Base-by-base conservation (phyloP, 2,888 invertebrate genomes). In the Crossocerus cetratus region DNA sequence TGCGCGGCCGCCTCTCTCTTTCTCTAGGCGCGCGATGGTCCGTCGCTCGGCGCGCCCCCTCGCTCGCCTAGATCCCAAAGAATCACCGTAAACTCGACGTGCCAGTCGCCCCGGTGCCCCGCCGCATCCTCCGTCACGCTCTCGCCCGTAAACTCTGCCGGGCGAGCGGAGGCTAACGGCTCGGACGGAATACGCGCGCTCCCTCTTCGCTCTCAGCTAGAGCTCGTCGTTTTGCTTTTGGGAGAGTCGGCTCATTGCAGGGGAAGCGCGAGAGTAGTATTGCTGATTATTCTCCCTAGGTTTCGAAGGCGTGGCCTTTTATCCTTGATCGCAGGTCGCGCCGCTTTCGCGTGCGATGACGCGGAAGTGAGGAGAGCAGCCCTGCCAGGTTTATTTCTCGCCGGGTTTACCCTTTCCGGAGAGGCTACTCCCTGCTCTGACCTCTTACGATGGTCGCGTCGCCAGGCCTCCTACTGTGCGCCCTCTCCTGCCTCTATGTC, bases 81-180 rank as follows among this genome's bases (percentile, higher is more conserved):
- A 83, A 86, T 84, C 83, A 82, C 81, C 81, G 82, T 81, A 80
- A 84, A 85, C 81, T 81, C 77, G 76, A 72, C 80, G 78, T 82
- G 80, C 76, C 32, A 32, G 32, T 76, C 81, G 76, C 81, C 79
- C 80, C 72, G 77, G 78, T 76, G n/a, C 78, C 75, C 75, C 65
- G 74, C 62, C 70, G 55, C 73, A 56, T 14, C n/a, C 49, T 49
- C 32, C 32, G 32, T 32, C 32, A 32, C 32, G 32, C 32, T 32
- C 32, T 32, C 32, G 32, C 32, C 11, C 32, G 32, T 32, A 32
- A 32, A 32, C 32, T 32, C 32, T 11, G 5, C 8, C 32, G 32
- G 32, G 32, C 32, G 32, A 11, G 8, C 32, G 8, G 5, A 32
- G 32, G 11, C 32, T 32, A 32, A 32, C 32, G 32, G 32, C 32